Evolutionary conservation across 2,113 vertebrate species (phyloP).

Genomic region (Serilophus lunatus): DNA sequence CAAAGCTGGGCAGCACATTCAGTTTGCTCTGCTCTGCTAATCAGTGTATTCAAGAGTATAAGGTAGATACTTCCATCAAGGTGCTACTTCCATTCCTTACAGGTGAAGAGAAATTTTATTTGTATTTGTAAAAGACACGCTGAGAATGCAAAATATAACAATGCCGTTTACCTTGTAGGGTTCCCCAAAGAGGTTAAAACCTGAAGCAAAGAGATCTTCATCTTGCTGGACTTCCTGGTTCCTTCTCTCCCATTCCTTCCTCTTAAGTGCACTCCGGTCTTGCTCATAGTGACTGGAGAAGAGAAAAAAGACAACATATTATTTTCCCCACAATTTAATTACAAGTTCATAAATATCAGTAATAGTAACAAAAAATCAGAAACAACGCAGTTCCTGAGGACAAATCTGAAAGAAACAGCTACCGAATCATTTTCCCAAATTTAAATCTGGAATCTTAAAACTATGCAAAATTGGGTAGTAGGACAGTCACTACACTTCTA

Average conservation of each 20-base stretch:
- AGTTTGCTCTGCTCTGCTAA: background rate
- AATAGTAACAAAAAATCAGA: background rate
- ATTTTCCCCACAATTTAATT: background rate
- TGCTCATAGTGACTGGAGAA: conserved; percentile 90
- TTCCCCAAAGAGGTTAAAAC: conserved; percentile 97
- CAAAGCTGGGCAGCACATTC: background rate
- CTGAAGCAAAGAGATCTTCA: conserved; percentile 94
- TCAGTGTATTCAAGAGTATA: background rate
- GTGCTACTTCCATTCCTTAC: background rate
- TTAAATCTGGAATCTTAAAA: background rate
- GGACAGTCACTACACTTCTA: background rate
- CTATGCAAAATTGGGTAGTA: background rate
- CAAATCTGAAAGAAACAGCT: background rate
- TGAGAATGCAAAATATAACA: background rate
- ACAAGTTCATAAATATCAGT: background rate
- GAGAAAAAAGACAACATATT: conserved; percentile 22
- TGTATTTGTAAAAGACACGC: background rate
- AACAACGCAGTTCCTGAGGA: background rate
- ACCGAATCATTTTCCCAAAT: background rate
- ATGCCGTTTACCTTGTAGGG: conserved; percentile 90
- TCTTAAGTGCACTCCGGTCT: conserved; percentile 92
- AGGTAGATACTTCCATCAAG: background rate
- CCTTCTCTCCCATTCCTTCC: conserved; percentile 95
- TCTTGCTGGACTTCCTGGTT: conserved; percentile 98
- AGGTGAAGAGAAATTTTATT: background rate